Percentiles rank a stretch among this genome's conserved stretches.
Conservation (phyloP, 2,113 vertebrate species). For the Gymnogyps californianus region DNA sequence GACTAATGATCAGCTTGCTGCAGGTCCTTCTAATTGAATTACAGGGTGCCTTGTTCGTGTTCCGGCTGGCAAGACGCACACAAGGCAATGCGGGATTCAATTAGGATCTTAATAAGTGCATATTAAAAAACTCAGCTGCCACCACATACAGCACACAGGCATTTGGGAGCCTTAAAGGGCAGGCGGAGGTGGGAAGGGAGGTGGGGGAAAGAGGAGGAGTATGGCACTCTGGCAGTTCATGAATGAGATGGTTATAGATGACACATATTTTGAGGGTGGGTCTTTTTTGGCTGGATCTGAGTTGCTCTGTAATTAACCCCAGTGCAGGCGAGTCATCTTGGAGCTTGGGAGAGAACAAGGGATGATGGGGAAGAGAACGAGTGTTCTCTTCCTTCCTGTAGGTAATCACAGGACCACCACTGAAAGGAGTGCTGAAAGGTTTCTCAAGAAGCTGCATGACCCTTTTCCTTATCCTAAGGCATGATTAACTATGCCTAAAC, state of each 20-base stretch:
- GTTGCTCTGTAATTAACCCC: constrained; percentile 1
- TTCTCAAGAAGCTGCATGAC: background rate
- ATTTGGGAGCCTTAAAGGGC: constrained; percentile 38
- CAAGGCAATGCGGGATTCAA: constrained; percentile 68
- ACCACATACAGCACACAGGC: constrained; percentile 26
- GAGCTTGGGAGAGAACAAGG: background rate
- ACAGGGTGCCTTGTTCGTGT: constrained; percentile 69
- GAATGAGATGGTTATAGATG: constrained; percentile 14
- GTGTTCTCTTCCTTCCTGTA: background rate
- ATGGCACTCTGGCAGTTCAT: background rate
- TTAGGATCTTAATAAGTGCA: constrained; percentile 66
- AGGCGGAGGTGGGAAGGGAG: background rate
- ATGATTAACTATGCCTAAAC: background rate
- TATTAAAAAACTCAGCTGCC: constrained; percentile 60
- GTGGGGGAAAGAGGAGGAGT: background rate
- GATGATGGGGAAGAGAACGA: background rate
- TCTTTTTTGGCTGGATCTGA: background rate
- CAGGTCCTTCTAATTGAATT: constrained; percentile 70
- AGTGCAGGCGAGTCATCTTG: background rate
- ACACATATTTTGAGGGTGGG: background rate
- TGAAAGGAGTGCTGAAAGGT: background rate
- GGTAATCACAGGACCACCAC: background rate
- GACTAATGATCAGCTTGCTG: constrained; percentile 64
- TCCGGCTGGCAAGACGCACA: constrained; percentile 60
- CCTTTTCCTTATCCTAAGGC: background rate